Conservation (phyloP, 2,888 invertebrate genomes). For the Lutraria lutraria region DNA sequence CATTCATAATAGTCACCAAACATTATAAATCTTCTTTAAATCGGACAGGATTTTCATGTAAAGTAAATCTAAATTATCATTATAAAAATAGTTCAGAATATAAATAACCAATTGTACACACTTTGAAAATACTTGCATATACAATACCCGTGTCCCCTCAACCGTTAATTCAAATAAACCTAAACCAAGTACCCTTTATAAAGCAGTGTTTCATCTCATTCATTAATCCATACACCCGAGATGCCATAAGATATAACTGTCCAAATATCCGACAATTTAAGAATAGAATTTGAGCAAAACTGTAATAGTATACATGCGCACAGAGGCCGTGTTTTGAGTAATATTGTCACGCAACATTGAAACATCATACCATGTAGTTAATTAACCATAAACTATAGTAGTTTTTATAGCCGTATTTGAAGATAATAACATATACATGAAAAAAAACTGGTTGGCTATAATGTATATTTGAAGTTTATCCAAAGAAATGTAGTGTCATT, state of each 20-base stretch:
- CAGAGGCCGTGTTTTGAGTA: conserved; percentile 12
- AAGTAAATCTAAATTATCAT: neutral
- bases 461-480: neutral
- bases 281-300: neutral
- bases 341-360: conserved; percentile 32
- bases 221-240: conserved; percentile 8
- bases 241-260: neutral
- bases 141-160: neutral
- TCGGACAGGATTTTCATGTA: neutral
- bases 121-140: neutral
- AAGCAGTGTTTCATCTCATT: neutral
- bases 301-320: conserved; percentile 25
- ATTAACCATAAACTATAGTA: conserved; percentile 35
- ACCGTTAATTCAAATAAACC: conserved; percentile 11
- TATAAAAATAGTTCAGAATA: neutral
- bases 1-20: neutral
- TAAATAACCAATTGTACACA: neutral
- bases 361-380: conserved; percentile 30
- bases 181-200: conserved; percentile 15
- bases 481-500: neutral
- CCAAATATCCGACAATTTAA: conserved; percentile 2
- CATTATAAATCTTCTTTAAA: neutral
- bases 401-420: conserved; percentile 29
- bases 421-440: conserved; percentile 15
- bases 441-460: neutral